Percentiles rank a stretch among this genome's conserved stretches.
phyloP scores from a whole-genome alignment of 2,113 vertebrate species.

The Nyctibius bracteatus region DNA sequence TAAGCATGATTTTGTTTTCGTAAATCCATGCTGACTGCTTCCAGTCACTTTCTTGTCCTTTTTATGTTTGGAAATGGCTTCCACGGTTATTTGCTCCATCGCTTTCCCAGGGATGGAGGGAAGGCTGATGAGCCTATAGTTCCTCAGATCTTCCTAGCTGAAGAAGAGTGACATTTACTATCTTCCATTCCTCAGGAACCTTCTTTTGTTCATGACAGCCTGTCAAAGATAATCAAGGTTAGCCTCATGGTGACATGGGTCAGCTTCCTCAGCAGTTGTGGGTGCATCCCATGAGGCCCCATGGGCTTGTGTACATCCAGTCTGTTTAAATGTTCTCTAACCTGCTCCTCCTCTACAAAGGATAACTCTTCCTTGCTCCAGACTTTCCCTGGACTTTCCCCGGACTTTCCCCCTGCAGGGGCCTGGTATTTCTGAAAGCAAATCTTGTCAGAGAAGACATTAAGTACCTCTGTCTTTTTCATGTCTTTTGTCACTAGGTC shows the following conservation, averaged over 20 bases:
- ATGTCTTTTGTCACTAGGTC: neutral
- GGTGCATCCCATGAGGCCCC: neutral
- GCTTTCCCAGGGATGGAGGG: neutral
- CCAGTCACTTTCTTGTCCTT: neutral
- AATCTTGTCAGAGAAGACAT: neutral
- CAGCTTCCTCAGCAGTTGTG: neutral
- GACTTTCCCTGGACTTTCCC: neutral
- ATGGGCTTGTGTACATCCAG: neutral
- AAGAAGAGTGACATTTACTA: neutral
- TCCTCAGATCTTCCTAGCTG: neutral
- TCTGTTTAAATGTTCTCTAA: neutral
- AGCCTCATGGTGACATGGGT: neutral
- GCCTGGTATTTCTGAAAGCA: neutral
- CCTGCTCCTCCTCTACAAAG: neutral
- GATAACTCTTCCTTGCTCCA: neutral
- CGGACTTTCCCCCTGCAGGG: neutral
- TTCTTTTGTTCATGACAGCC: neutral
- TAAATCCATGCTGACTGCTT: neutral
- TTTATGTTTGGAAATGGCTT: neutral
- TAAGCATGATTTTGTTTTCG: neutral
- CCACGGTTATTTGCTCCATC: neutral
- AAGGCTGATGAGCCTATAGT: neutral
- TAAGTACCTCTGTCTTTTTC: neutral
- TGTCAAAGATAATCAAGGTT: neutral
- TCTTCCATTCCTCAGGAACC: neutral